Base-by-base conservation (phyloP, 30 jellyfish, hydroid and myxozoan species). In the Aurelia sp. region DNA sequence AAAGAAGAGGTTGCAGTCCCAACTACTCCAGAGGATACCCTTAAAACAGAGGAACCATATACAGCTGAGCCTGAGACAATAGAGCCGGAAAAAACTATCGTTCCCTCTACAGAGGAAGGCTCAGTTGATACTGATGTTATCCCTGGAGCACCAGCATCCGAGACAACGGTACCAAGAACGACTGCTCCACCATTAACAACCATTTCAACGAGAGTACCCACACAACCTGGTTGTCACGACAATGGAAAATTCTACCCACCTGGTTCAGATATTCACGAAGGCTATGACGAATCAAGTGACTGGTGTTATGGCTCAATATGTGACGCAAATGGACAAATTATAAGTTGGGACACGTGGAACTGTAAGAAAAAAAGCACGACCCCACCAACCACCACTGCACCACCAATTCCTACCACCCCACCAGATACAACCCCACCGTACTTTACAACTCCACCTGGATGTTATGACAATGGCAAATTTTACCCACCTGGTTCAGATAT, bases 261-360 rank as follows among this genome's bases (percentile, higher is more conserved):
- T 38, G 69, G 73, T 63, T 50, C 80, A 35, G 80, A 61, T 47
- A 79, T 79, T 40, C 30, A 44, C 80, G 19, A 67, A 18, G 90
- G 81, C 13, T 79, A 38, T 63, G 70, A 50, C 64, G 44, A 53
- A 30, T 17, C 52, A 7, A 9, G 22, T 5, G 66, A 79, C 57
- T 79, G 90, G 90, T 79, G 90, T 55, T 79, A 61, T 40, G 90
- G 90, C 12, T 41, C 90, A 8, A 16, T 27, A 10, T 79, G 90
- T 30, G 71, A 62, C 27, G 35, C 24, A 27, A 18, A 19, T 62
- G 90, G 90, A 12, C 58, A 79, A 63, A 35, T 79, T 3, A 22
- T 41, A 50, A 79, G 66, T 8, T 79, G 90, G 90, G 90, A 79
- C 71, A 79, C 40, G 3, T 79, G 40, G 27, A 50, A 79, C 38